Percentiles rank a stretch among this genome's conserved stretches.
Evolutionary conservation across 2,888 invertebrate species (phyloP).

Genomic region (Sarcophaga carnaria): DNA sequence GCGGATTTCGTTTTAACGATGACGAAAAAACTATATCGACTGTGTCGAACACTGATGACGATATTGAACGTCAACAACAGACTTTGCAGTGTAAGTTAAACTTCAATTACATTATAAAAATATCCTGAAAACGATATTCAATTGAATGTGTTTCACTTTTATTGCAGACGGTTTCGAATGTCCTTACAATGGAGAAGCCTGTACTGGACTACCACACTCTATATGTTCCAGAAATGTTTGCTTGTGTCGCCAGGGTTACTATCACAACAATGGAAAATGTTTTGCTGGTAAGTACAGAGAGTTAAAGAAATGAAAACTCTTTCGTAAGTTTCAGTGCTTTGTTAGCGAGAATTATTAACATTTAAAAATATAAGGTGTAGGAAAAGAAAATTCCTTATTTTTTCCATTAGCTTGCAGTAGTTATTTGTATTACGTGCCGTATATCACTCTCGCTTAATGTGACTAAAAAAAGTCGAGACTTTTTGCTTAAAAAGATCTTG

Average conservation of each 20-base stretch:
- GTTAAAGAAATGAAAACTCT: neutral
- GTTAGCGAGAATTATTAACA: too few species aligned
- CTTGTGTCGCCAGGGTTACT: slow-evolving; percentile 79
- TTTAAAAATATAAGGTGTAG: too few species aligned
- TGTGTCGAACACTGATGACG: slow-evolving; percentile 79
- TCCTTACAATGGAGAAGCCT: slow-evolving; percentile 76
- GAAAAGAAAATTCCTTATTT: too few species aligned
- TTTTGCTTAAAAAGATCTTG: too few species aligned
- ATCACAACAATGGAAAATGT: slow-evolving; percentile 77
- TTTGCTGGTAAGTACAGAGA: slow-evolving; percentile 76
- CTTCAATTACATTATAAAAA: neutral
- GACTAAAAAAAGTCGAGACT: too few species aligned
- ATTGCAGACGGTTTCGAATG: slow-evolving; percentile 77
- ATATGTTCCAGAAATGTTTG: slow-evolving; percentile 78
- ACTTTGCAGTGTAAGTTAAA: slow-evolving; percentile 72
- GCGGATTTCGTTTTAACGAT: slow-evolving; percentile 75
- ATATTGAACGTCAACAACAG: slow-evolving; percentile 74
- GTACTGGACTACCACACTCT: slow-evolving; percentile 78
- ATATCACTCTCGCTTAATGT: too few species aligned
- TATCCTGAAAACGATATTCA: neutral
- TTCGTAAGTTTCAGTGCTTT: neutral
- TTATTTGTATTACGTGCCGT: too few species aligned
- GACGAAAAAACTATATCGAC: slow-evolving; percentile 80
- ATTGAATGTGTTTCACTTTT: neutral
- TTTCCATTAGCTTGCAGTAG: too few species aligned